Conservation (phyloP, 2,888 invertebrate genomes). For the Ornithoptera alexandrae region DNA sequence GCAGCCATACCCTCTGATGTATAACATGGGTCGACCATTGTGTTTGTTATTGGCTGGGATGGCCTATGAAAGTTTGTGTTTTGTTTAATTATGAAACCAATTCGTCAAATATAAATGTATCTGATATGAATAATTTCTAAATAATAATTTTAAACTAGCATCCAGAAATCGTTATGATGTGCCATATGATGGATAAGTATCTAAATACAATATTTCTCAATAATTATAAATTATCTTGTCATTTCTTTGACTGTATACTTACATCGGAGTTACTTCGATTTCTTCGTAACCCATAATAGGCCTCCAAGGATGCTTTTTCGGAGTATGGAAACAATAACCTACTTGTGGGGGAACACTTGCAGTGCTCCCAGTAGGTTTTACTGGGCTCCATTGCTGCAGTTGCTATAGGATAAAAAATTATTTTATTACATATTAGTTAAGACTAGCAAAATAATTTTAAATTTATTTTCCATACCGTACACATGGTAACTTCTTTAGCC, state of each 20-base stretch:
- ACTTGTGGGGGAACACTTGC: constrained; percentile 82
- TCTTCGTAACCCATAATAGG: constrained; percentile 89
- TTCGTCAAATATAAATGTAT: too few relatives aligned
- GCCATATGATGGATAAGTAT: too few relatives aligned
- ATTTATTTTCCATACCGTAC: constrained; percentile 55
- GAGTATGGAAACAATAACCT: constrained; percentile 85
- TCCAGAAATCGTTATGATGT: too few relatives aligned
- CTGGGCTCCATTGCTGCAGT: constrained; percentile 88
- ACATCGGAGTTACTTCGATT: constrained; percentile 87
- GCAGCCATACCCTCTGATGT: constrained; percentile 85
- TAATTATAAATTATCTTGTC: too few relatives aligned
- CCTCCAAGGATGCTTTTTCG: constrained; percentile 88
- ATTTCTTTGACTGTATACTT: constrained; percentile 37
- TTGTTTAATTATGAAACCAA: too few relatives aligned
- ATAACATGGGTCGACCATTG: constrained; percentile 85
- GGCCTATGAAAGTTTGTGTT: constrained; percentile 62
- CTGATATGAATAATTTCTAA: too few relatives aligned
- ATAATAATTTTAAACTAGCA: too few relatives aligned
- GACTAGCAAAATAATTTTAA: constrained; percentile 19
- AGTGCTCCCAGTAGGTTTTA: constrained; percentile 83
- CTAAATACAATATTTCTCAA: too few relatives aligned
- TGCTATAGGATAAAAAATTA: constrained; percentile 71
- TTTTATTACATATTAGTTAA: constrained; percentile 4
- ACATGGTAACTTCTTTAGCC: constrained; percentile 75
- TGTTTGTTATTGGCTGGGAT: constrained; percentile 86